Evolutionary conservation across 2,888 invertebrate genomes (phyloP).

Genomic region (Himalopsyche japonica): DNA sequence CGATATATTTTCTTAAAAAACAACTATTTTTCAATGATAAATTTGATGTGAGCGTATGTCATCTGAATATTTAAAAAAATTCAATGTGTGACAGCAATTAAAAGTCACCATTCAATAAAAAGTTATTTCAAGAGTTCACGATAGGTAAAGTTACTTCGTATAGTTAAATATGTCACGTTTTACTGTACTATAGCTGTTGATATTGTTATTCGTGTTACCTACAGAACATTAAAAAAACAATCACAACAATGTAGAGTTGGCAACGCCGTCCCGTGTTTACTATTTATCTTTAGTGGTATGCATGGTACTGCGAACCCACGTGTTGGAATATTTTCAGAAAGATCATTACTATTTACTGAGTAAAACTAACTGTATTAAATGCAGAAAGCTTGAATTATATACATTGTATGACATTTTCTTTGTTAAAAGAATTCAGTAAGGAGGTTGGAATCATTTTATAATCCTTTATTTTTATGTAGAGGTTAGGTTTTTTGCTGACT

Average conservation of each 20-base stretch:
- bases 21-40: no score
- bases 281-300: not conserved
- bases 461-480: not conserved
- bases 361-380: not conserved
- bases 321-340: not conserved
- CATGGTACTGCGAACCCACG: not conserved
- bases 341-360: not conserved
- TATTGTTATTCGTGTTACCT: no score
- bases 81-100: no score
- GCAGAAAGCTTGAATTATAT: not conserved
- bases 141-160: no score
- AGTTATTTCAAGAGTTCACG: no score
- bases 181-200: not conserved
- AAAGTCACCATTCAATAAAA: no score
- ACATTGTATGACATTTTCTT: not conserved
- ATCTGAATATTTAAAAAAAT: no score
- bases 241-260: not conserved
- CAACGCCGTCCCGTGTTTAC: not conserved
- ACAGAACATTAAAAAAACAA: not conserved
- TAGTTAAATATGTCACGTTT: no score
- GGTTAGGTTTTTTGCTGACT: not conserved
- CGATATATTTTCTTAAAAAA: no score
- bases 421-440: not conserved
- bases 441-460: not conserved
- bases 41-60: no score